phyloP scores from a whole-genome alignment of 2,888 invertebrate genomes.

The Corbicula japonica region DNA sequence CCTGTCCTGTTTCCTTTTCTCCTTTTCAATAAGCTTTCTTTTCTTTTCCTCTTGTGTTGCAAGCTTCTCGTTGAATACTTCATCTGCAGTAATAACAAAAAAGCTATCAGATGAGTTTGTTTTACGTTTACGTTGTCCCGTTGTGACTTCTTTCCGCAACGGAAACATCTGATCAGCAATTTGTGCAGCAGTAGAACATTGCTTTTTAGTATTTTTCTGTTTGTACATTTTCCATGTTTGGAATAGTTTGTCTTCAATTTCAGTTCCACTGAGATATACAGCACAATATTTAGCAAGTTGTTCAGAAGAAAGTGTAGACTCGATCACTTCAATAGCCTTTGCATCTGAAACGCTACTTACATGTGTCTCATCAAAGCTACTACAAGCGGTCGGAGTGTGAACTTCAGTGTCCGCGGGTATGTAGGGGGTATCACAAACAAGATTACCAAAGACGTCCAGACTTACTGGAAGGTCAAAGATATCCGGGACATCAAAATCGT shows the following conservation, averaged over 20 bases:
- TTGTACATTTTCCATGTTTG: not conserved
- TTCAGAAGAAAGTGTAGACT: not conserved
- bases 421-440: not conserved
- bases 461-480: not conserved
- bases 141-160: not conserved
- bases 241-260: not conserved
- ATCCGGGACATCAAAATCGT: not conserved
- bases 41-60: not conserved
- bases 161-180: not conserved
- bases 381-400: no score
- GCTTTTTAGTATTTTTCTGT: not conserved
- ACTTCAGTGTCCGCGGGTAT: not conserved
- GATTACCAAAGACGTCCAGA: not conserved
- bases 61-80: not conserved
- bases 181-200: not conserved
- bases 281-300: not conserved
- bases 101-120: not conserved
- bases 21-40: not conserved
- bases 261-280: not conserved
- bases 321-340: not conserved
- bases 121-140: not conserved
- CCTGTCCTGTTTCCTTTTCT: not conserved
- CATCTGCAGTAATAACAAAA: not conserved
- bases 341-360: not conserved
- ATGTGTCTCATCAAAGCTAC: not conserved